These are phyloP conservation scores for Simalia tracyae DNA, from an alignment of 2,797 vertebrate genomes.

Conservation along the genomic window DNA sequence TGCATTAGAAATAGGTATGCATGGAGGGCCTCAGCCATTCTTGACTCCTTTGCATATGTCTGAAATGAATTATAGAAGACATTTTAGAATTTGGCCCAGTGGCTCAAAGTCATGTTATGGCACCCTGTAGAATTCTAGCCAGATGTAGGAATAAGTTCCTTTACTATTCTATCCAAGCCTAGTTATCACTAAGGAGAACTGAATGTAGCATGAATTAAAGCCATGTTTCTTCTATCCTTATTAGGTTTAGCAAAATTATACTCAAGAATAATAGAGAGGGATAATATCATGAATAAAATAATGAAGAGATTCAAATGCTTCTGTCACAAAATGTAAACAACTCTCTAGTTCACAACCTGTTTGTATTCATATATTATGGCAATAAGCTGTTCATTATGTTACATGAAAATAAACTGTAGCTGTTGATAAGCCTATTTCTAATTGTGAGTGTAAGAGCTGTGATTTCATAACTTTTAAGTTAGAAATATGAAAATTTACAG, in stretches of 20 bases:
- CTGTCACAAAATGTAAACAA: slow-evolving; percentile 51
- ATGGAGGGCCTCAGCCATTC: neutral
- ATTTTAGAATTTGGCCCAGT: neutral
- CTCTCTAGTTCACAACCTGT: slow-evolving; percentile 40
- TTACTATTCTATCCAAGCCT: slow-evolving; percentile 7
- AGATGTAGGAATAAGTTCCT: neutral
- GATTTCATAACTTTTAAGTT: slow-evolving; percentile 46
- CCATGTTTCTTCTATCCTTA: slow-evolving; percentile 13
- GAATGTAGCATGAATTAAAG: slow-evolving; percentile 18
- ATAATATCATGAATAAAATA: slow-evolving; percentile 51
- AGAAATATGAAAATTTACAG: slow-evolving; percentile 22
- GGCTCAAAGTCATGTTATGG: neutral
- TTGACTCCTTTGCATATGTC: neutral
- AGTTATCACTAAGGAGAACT: slow-evolving; percentile 1
- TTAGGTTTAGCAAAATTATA: slow-evolving; percentile 46
- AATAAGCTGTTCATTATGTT: slow-evolving; percentile 48
- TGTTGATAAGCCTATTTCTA: slow-evolving; percentile 40
- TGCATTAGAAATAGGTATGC: neutral
- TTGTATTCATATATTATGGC: slow-evolving; percentile 45
- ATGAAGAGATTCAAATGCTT: slow-evolving; percentile 54
- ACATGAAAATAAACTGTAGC: slow-evolving; percentile 44
- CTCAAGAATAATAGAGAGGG: slow-evolving; percentile 45
- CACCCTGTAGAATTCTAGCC: neutral
- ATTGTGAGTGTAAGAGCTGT: slow-evolving; percentile 53
- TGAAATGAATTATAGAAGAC: neutral